phyloP scores from a whole-genome alignment of 2,888 invertebrate species.

The Rotaria socialis region DNA sequence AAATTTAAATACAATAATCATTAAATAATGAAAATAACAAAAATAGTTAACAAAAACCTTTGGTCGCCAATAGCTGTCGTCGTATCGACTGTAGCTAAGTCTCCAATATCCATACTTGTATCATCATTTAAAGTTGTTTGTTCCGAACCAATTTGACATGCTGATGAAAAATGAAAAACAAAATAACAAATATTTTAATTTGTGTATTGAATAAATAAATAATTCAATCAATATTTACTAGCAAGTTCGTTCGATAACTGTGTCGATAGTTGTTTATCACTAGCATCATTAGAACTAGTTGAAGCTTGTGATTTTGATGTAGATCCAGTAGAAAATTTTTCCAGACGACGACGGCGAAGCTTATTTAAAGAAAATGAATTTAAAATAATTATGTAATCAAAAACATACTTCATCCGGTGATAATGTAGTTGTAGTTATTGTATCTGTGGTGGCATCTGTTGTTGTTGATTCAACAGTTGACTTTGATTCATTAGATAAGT shows the following conservation, averaged over 20 bases:
- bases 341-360: conserved; percentile 3
- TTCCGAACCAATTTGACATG: conserved; percentile 25
- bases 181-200: neutral
- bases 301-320: neutral
- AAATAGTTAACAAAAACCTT: neutral
- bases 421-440: neutral
- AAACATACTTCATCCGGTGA: neutral
- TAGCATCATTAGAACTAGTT: neutral
- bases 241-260: conserved; percentile 31
- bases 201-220: neutral
- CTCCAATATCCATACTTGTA: neutral
- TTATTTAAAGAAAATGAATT: neutral
- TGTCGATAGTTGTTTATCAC: conserved; percentile 19
- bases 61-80: neutral
- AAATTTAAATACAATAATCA: neutral
- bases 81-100: neutral
- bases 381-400: neutral
- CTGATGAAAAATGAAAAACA: neutral
- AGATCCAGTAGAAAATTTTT: neutral
- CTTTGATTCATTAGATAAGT: neutral
- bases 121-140: neutral
- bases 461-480: neutral
- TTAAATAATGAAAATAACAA: neutral
- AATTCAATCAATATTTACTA: neutral
- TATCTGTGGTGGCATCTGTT: neutral